Evolutionary conservation across 2,797 vertebrate species (phyloP).

Genomic region (Hemibagrus guttatus): DNA sequence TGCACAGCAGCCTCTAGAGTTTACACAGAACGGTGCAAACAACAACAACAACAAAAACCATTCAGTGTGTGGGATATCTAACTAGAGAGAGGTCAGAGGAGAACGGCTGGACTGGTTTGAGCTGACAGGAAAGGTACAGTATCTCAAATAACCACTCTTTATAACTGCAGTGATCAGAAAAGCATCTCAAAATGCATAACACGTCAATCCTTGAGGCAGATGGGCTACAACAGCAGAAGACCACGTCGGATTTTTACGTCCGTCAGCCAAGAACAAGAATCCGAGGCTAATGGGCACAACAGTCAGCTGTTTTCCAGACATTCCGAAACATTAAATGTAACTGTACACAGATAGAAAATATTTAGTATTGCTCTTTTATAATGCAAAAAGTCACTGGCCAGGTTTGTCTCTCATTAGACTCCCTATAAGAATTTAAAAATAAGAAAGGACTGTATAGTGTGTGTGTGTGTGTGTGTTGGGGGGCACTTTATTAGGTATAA

Average conservation of each 20-base stretch:
- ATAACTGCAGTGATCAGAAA: not conserved
- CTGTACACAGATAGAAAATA: not conserved
- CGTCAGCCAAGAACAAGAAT: not conserved
- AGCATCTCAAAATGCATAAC: not conserved
- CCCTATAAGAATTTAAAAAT: not conserved
- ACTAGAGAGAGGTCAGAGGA: not conserved
- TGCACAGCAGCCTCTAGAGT: not conserved
- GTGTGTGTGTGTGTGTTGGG: not conserved
- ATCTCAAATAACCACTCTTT: not conserved
- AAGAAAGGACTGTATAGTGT: not conserved
- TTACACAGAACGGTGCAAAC: not conserved
- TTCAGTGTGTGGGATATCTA: not conserved
- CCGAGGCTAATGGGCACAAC: not conserved
- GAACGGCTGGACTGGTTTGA: too few species aligned
- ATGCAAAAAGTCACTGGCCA: not conserved
- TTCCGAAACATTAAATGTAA: not conserved
- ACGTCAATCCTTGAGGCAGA: not conserved
- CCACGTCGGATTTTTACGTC: not conserved
- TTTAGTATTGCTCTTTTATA: too few species aligned
- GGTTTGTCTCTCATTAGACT: not conserved
- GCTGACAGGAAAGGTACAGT: not conserved
- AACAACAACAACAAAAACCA: not conserved
- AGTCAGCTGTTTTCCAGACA: not conserved
- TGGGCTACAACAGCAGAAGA: not conserved
- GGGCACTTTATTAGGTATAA: not conserved